These are phyloP conservation scores for Drosophila demipolita DNA, from an alignment of 2,888 invertebrate species.

Conservation along the genomic window DNA sequence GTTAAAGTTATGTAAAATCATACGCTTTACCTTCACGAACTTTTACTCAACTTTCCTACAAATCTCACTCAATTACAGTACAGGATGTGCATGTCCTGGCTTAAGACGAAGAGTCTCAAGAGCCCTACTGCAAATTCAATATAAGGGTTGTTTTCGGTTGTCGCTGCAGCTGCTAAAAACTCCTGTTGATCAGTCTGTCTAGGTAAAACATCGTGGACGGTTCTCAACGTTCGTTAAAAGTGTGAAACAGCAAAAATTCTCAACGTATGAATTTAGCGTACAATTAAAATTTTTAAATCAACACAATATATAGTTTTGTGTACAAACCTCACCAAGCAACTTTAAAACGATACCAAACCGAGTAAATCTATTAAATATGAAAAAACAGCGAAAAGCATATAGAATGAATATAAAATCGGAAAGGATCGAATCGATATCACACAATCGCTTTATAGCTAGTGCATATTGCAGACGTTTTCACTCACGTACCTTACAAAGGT, in stretches of 20 bases:
- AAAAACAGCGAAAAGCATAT: slow-evolving; percentile 25
- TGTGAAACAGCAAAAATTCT: background rate
- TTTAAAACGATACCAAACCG: background rate
- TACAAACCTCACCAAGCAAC: background rate
- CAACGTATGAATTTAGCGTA: slow-evolving; percentile 12
- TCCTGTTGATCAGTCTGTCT: slow-evolving; percentile 57
- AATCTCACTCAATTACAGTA: slow-evolving; percentile 26
- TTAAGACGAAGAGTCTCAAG: background rate
- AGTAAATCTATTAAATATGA: slow-evolving; percentile 25
- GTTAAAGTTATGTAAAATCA: background rate
- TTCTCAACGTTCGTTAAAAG: slow-evolving; percentile 5
- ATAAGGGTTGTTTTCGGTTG: slow-evolving; percentile 33
- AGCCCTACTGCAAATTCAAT: slow-evolving; percentile 15
- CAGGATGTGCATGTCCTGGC: background rate
- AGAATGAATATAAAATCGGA: slow-evolving; percentile 37
- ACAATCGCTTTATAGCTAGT: slow-evolving; percentile 20
- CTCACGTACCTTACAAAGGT: slow-evolving; percentile 35
- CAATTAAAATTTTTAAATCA: background rate
- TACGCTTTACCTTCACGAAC: background rate
- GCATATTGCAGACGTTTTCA: slow-evolving; percentile 32
- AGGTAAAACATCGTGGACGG: slow-evolving; percentile 30
- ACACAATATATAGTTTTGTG: slow-evolving; percentile 1
- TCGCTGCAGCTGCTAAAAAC: background rate
- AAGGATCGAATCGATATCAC: slow-evolving; percentile 24
- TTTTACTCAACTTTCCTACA: slow-evolving; percentile 8